Percentiles rank a stretch among this genome's conserved stretches.
Conservation (phyloP, 2,888 invertebrate genomes). For the Thera obeliscata region DNA sequence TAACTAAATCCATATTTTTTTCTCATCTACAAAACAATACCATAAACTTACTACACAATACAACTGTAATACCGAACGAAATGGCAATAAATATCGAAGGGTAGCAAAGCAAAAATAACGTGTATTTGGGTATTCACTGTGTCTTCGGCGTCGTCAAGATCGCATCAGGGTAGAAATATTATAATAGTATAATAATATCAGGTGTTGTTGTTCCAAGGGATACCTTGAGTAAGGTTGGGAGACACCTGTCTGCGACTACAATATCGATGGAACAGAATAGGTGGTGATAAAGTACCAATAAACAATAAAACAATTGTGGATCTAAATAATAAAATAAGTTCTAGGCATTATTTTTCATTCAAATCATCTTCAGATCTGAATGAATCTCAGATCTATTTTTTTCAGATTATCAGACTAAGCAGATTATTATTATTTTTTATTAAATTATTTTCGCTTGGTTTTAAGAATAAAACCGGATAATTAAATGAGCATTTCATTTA, state of each 20-base stretch:
- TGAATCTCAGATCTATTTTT: too few relatives aligned
- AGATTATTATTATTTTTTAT: too few relatives aligned
- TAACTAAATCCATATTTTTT: slow-evolving; percentile 12
- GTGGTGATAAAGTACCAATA: too few relatives aligned
- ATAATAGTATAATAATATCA: slow-evolving; percentile 83
- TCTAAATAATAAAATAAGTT: too few relatives aligned
- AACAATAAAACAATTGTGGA: too few relatives aligned
- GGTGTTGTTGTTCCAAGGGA: slow-evolving; percentile 76
- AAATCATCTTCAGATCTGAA: too few relatives aligned
- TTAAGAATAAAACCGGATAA: too few relatives aligned
- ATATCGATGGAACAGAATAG: slow-evolving; percentile 41
- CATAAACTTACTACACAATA: slow-evolving; percentile 57
- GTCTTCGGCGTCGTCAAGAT: slow-evolving; percentile 74
- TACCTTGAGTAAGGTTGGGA: slow-evolving; percentile 42
- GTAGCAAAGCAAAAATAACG: slow-evolving; percentile 54
- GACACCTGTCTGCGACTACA: slow-evolving; percentile 21
- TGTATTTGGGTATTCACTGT: slow-evolving; percentile 79
- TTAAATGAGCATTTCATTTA: too few relatives aligned
- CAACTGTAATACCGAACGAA: slow-evolving; percentile 63
- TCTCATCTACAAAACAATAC: slow-evolving; percentile 20
- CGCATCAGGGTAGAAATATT: slow-evolving; percentile 80
- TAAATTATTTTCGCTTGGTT: too few relatives aligned
- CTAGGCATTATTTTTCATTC: too few relatives aligned
- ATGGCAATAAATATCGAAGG: slow-evolving; percentile 69
- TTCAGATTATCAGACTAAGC: too few relatives aligned